A percentile compares a stretch with the other conserved stretches of the same genome.
Conservation (phyloP, 2,888 invertebrate species). For the Ariolimax columbianus region DNA sequence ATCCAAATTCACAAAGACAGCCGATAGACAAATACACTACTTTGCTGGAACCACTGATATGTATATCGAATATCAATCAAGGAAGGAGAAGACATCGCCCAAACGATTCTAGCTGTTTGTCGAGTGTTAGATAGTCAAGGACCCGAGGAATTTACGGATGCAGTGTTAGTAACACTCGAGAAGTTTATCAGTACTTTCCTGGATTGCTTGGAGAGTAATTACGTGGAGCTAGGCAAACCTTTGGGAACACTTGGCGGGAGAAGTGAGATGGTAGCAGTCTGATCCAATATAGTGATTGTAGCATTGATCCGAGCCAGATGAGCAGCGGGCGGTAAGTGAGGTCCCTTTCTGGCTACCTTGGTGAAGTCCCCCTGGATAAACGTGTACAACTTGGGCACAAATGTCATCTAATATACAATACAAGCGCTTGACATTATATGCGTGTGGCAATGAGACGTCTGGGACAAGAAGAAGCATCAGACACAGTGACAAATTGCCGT, state of each 20-base stretch:
- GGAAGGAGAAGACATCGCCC: too few species aligned
- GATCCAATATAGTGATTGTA: constrained; percentile 28
- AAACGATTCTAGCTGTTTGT: too few species aligned
- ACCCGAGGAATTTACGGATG: too few species aligned
- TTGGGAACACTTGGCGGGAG: neutral
- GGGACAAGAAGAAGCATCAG: neutral
- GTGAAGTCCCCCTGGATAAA: neutral
- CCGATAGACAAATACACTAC: too few species aligned
- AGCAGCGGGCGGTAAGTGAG: neutral
- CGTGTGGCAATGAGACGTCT: neutral
- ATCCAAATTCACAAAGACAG: too few species aligned
- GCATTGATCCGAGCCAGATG: constrained; percentile 15
- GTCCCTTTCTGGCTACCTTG: neutral
- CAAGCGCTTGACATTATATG: neutral
- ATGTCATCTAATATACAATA: constrained; percentile 21
- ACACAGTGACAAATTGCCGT: neutral
- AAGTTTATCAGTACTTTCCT: constrained; percentile 25
- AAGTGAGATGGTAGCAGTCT: neutral
- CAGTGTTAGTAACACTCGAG: too few species aligned
- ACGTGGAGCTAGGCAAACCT: neutral
- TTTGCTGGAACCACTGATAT: too few species aligned
- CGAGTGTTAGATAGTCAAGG: too few species aligned
- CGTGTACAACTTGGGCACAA: constrained; percentile 9
- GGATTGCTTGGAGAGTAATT: constrained; percentile 22
- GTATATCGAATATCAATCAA: too few species aligned